A percentile compares a stretch with the other conserved stretches of the same genome.
These are phyloP conservation scores for Hermatobates lingyangjiaoensis DNA, from an alignment of 1,140 invertebrate genomes.

Conservation along the genomic window DNA sequence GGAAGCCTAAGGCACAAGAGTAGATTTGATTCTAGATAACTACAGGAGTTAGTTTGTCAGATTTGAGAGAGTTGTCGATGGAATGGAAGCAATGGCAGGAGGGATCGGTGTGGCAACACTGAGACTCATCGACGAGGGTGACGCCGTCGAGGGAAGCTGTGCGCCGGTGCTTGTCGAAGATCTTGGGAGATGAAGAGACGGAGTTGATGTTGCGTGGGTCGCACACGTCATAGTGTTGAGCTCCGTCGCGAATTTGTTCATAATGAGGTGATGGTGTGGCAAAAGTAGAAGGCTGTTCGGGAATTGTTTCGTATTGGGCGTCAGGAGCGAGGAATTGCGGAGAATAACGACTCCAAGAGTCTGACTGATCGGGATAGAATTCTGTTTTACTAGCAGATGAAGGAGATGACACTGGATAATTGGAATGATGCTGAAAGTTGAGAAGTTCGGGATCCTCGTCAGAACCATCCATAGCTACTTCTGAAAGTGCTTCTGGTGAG, in stretches of 20 bases:
- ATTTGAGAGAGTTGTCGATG: background rate
- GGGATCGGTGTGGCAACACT: slow-evolving; percentile 10
- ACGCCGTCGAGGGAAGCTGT: slow-evolving; percentile 8
- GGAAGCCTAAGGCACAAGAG: too few relatives aligned
- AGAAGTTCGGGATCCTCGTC: slow-evolving; percentile 16
- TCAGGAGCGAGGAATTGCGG: slow-evolving; percentile 32
- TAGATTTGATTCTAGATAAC: too few relatives aligned
- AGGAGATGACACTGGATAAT: slow-evolving; percentile 6
- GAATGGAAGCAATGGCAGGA: slow-evolving; percentile 11
- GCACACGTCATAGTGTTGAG: background rate
- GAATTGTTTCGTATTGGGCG: slow-evolving; percentile 39
- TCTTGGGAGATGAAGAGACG: slow-evolving; percentile 1
- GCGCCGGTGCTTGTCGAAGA: slow-evolving; percentile 5
- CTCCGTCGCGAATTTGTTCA: slow-evolving; percentile 7
- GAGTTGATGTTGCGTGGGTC: background rate
- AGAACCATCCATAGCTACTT: slow-evolving; percentile 12
- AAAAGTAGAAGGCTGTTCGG: slow-evolving; percentile 5
- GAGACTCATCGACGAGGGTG: slow-evolving; percentile 10
- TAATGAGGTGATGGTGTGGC: slow-evolving; percentile 6
- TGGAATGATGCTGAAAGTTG: slow-evolving; percentile 9
- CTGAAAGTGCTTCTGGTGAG: slow-evolving; percentile 14
- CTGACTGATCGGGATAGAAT: slow-evolving; percentile 9
- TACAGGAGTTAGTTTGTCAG: too few relatives aligned
- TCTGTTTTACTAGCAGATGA: slow-evolving; percentile 8
- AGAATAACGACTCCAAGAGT: slow-evolving; percentile 14